Evolutionary conservation across 1,140 invertebrate genomes (phyloP).

Genomic region (Sweltsa coloradensis): DNA sequence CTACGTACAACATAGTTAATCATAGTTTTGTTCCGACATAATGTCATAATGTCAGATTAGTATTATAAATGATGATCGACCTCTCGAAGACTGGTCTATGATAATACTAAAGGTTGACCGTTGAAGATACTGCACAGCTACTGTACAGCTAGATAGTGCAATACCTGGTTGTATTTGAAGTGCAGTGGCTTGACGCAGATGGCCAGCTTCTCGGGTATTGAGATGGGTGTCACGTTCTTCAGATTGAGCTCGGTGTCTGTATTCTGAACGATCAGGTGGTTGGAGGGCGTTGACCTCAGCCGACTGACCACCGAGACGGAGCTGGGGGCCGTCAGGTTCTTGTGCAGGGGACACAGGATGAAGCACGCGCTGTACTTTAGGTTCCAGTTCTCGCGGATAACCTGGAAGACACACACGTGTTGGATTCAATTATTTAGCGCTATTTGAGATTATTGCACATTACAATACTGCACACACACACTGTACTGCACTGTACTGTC

Average conservation of each 20-base stretch:
- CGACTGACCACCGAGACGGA: constrained; percentile 49
- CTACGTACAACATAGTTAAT: too few relatives aligned
- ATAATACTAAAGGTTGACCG: too few relatives aligned
- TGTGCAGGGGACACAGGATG: constrained; percentile 62
- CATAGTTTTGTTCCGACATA: too few relatives aligned
- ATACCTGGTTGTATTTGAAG: constrained; percentile 69
- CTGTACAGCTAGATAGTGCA: neutral
- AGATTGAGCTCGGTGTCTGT: constrained; percentile 22
- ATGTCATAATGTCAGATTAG: too few relatives aligned
- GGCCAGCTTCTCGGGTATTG: constrained; percentile 48
- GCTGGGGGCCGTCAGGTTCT: constrained; percentile 37
- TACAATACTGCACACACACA: neutral
- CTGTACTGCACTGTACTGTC: constrained; percentile 1
- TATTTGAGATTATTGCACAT: neutral
- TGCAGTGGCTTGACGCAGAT: constrained; percentile 93
- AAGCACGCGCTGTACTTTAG: constrained; percentile 86
- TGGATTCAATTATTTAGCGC: neutral
- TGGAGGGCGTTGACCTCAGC: constrained; percentile 42
- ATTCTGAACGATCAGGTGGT: constrained; percentile 36
- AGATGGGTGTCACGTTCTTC: neutral
- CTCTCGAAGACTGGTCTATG: too few relatives aligned
- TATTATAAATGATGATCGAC: too few relatives aligned
- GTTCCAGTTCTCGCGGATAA: constrained; percentile 89
- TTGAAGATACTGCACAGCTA: constrained; percentile 8
- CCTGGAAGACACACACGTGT: constrained; percentile 32